Evolutionary conservation across 2,888 invertebrate species (phyloP).

Genomic region (Lithophane leautieri): DNA sequence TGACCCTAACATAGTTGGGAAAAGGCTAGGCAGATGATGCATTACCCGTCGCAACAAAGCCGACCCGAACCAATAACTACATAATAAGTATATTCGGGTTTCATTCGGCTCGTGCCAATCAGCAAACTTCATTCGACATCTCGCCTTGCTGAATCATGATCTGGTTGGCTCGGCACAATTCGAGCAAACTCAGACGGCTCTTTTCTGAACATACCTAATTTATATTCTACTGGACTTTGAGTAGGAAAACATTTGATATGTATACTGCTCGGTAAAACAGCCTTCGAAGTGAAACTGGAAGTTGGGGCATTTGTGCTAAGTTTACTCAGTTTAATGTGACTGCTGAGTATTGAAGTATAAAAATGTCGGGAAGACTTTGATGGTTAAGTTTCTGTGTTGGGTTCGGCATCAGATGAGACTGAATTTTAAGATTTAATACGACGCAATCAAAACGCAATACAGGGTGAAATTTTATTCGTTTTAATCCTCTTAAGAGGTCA

Average conservation of each 20-base stretch:
- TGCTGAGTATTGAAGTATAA: conserved; percentile 17
- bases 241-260: conserved; percentile 49
- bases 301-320: conserved; percentile 15
- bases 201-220: background rate
- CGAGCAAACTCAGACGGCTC: too few species aligned
- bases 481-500: too few species aligned
- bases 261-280: conserved; percentile 38
- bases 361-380: conserved; percentile 9
- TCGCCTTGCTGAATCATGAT: background rate
- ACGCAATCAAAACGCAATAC: too few species aligned
- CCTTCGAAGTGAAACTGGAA: conserved; percentile 20
- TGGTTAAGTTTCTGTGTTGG: background rate
- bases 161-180: background rate
- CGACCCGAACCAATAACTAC: background rate
- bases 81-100: background rate
- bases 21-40: too few species aligned
- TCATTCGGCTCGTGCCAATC: too few species aligned
- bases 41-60: too few species aligned
- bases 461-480: too few species aligned
- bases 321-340: conserved; percentile 1
- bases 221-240: conserved; percentile 58
- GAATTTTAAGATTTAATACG: background rate
- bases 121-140: background rate
- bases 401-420: background rate
- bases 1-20: too few species aligned